Evolutionary conservation across 1,140 invertebrate species (phyloP), one percentile per base, ranked within the genome.

Genomic region (Gryon sp.): DNA sequence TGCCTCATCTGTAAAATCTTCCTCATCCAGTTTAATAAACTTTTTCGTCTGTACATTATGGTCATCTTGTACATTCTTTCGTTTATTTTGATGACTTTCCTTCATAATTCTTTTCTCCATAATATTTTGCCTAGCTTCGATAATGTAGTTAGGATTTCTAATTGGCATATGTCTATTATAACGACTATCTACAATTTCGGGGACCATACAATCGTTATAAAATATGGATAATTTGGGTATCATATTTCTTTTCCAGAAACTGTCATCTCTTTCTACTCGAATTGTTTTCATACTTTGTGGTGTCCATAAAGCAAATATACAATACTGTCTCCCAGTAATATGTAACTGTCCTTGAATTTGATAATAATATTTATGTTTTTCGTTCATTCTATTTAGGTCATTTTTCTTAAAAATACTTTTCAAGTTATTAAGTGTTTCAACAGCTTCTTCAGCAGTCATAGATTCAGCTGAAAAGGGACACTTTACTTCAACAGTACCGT

Each of bases 401-500:
- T 20, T 34, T 16, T 57, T 14, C n/a, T 14, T 14, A 32, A 66
- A 57, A 7, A 66, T 24, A n/a, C 0, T 26, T 46, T 18, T 26
- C 9, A 60, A n/a, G 0, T 26, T 7, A 9, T 41, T 12, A 7
- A 34, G 4, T 16, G 26, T 26, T 24, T 34, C 4, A 26, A 69
- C 60, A 19, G 38, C 59, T 11, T 74, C 38, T 12, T 65, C 36
- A 14, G 14, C 20, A 12, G 20, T 4, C 5, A 63, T 12, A 18
- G 19, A 2, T 34, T 43, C 5, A 0, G 76, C 81, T 20, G 22
- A 48, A 5, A 38, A 50, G 1, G 84, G 86, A 60, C 83, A 86
- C 66, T 88, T 88, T 1, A 87, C 57, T 81, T 87, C 85, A 1
- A 77, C 48, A 12, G 74, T n/a, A 4, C 68, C 75, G 55, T 85